Percentiles rank a stretch among this genome's conserved stretches.
Conservation (phyloP, 1,140 invertebrate genomes). For the Cydia splendana region DNA sequence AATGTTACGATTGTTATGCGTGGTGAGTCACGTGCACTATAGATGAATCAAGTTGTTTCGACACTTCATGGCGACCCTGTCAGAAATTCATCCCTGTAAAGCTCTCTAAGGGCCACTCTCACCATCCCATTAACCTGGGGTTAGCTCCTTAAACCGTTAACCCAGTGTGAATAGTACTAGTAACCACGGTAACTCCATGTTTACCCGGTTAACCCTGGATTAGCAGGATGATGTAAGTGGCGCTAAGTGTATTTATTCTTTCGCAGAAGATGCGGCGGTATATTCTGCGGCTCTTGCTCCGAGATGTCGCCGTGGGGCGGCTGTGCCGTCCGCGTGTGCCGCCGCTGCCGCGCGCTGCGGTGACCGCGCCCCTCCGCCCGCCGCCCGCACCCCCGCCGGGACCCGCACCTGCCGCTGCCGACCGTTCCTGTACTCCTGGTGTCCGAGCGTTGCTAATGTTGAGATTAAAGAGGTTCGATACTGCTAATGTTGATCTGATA, state of each 20-base stretch:
- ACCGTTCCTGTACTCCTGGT: constrained; percentile 26
- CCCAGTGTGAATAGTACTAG: too few relatives aligned
- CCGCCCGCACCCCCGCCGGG: constrained; percentile 15
- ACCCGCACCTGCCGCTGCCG: background rate
- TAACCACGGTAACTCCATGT: too few relatives aligned
- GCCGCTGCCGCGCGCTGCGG: constrained; percentile 66
- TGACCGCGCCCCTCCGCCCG: constrained; percentile 47
- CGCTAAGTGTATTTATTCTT: background rate
- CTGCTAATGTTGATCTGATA: background rate
- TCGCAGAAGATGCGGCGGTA: constrained; percentile 66
- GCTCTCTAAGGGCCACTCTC: too few relatives aligned
- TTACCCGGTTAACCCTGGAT: too few relatives aligned
- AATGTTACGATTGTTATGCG: too few relatives aligned
- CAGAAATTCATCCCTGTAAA: background rate
- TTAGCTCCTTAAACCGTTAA: too few relatives aligned
- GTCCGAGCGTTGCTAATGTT: background rate
- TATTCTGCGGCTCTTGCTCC: constrained; percentile 72
- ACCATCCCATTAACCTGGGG: too few relatives aligned
- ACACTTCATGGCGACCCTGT: background rate
- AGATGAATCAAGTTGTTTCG: too few relatives aligned
- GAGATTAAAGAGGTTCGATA: background rate
- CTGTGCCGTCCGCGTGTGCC: constrained; percentile 64
- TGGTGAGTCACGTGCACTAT: too few relatives aligned
- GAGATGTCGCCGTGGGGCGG: constrained; percentile 68
- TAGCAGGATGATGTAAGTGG: too few relatives aligned